These are phyloP conservation scores for Columba guinea DNA, from an alignment of 2,797 vertebrate species.

Conservation along the genomic window DNA sequence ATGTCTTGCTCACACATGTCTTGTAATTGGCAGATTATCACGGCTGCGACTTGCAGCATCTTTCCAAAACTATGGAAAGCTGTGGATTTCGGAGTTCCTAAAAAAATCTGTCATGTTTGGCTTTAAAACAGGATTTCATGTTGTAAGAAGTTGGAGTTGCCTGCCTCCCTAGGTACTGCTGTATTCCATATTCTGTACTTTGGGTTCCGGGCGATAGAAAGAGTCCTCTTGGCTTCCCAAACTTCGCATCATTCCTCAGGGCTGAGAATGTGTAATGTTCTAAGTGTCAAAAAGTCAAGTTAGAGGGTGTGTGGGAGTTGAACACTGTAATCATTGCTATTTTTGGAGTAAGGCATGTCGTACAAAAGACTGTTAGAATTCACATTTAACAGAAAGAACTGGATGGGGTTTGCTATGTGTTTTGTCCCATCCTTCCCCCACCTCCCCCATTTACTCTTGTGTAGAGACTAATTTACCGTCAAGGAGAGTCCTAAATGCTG, in stretches of 20 bases:
- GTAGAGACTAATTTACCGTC: not conserved
- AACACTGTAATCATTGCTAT: conserved; percentile 14
- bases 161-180: not conserved
- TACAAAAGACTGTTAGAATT: not conserved
- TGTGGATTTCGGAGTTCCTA: not conserved
- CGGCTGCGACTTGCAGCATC: not conserved
- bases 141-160: not conserved
- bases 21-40: conserved; percentile 17
- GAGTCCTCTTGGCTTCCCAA: not conserved
- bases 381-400: conserved; percentile 5
- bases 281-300: not conserved
- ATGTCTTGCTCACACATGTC: not conserved
- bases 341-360: not conserved
- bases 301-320: not conserved
- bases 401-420: not conserved
- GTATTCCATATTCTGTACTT: not conserved
- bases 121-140: not conserved
- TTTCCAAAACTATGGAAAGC: not conserved
- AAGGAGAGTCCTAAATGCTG: not conserved
- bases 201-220: not conserved
- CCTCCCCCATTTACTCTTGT: not conserved
- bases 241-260: not conserved
- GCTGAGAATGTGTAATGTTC: not conserved
- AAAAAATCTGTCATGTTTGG: not conserved
- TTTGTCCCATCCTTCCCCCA: not conserved